Conservation (phyloP, 2,113 vertebrate species). For the Syngnathus floridae region DNA sequence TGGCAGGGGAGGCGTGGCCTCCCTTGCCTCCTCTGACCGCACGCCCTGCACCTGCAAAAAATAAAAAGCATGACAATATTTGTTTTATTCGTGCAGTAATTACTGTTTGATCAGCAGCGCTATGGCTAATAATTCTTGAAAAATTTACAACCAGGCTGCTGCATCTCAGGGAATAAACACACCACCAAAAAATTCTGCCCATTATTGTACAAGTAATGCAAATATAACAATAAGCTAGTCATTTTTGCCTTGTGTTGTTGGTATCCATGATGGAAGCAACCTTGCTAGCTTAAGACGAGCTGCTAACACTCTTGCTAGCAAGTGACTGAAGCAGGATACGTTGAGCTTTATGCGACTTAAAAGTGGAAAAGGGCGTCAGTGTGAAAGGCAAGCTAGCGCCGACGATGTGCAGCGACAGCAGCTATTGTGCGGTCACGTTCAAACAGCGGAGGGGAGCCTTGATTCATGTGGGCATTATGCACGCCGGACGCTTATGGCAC, state of each 20-base stretch:
- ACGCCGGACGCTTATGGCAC: conserved; percentile 62
- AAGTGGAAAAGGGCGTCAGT: neutral
- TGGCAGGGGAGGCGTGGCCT: too few relatives aligned
- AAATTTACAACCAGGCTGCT: conserved; percentile 45
- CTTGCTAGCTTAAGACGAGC: neutral
- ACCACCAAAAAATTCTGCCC: conserved; percentile 29
- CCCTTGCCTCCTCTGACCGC: too few relatives aligned
- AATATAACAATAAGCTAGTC: conserved; percentile 69
- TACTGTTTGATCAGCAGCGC: conserved; percentile 46
- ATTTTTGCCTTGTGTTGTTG: conserved; percentile 56
- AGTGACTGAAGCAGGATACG: neutral
- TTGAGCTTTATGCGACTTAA: neutral
- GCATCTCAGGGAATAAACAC: conserved; percentile 59
- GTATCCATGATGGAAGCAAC: conserved; percentile 55
- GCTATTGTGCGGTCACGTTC: conserved; percentile 61
- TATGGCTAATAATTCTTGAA: conserved; percentile 54
- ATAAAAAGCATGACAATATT: conserved; percentile 23
- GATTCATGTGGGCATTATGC: conserved; percentile 66
- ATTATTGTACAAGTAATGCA: conserved; percentile 65
- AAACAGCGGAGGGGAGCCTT: conserved; percentile 44
- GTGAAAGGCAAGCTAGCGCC: conserved; percentile 6
- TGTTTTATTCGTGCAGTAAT: conserved; percentile 50
- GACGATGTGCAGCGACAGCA: conserved; percentile 27
- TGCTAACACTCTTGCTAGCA: neutral
- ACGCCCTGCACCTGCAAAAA: neutral